Conservation (phyloP, 2,888 invertebrate genomes). For the Bibio marci region DNA sequence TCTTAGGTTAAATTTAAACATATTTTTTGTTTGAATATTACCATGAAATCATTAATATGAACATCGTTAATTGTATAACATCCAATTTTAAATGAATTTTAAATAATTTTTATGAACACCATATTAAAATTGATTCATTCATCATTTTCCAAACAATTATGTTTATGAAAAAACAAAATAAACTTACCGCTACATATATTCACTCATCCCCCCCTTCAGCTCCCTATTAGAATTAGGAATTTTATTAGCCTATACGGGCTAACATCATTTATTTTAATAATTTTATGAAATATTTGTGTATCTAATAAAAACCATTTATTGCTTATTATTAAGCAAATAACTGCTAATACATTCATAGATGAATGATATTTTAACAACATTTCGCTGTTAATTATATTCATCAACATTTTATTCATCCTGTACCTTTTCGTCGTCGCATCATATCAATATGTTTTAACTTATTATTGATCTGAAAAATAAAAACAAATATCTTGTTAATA, state of each 20-base stretch:
- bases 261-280: not conserved
- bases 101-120: too few relatives aligned
- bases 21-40: too few relatives aligned
- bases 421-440: conserved; percentile 2
- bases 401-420: not conserved
- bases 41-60: too few relatives aligned
- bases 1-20: too few relatives aligned
- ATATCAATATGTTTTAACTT: too few relatives aligned
- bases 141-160: not conserved
- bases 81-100: too few relatives aligned
- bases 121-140: too few relatives aligned
- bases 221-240: conserved; percentile 9
- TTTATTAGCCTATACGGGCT: not conserved
- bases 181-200: conserved; percentile 30
- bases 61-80: too few relatives aligned
- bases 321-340: not conserved
- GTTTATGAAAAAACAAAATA: not conserved
- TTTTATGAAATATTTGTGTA: not conserved
- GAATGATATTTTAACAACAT: not conserved
- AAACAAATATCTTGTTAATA: too few relatives aligned
- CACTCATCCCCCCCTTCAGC: conserved; percentile 25
- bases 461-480: too few relatives aligned
- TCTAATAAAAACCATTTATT: not conserved
- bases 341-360: not conserved
- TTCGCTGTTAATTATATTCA: not conserved